Conservation (phyloP, 2,888 invertebrate species). For the Pachliopta kotzebuea region DNA sequence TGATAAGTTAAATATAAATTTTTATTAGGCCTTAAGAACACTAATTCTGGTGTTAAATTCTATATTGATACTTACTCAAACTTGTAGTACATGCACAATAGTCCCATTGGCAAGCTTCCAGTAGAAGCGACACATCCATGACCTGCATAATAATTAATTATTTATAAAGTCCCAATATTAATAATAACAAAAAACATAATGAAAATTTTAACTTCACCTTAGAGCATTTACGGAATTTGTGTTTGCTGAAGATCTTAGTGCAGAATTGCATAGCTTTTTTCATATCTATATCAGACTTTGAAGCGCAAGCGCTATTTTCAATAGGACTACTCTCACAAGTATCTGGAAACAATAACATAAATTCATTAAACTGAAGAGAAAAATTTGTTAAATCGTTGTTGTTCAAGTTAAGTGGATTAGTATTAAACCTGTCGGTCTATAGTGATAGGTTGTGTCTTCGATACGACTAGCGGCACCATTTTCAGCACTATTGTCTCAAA, state of each 20-base stretch:
- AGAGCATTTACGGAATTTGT: conserved; percentile 84
- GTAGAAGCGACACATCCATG: conserved; percentile 83
- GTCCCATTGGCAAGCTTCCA: conserved; percentile 89
- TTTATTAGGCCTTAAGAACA: too few relatives aligned
- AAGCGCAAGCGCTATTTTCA: conserved; percentile 72
- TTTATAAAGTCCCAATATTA: too few relatives aligned
- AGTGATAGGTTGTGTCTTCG: too few relatives aligned
- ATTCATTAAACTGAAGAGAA: too few relatives aligned
- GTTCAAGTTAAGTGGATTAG: too few relatives aligned
- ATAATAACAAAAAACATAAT: too few relatives aligned
- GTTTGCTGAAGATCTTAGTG: conserved; percentile 81
- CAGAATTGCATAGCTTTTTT: conserved; percentile 82
- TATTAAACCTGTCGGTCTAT: too few relatives aligned
- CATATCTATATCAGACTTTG: conserved; percentile 52
- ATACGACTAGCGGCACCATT: too few relatives aligned
- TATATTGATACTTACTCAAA: conserved; percentile 50
- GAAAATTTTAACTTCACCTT: conserved; percentile 48
- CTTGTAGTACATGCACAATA: conserved; percentile 85
- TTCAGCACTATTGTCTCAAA: too few relatives aligned
- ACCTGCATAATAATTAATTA: conserved; percentile 52
- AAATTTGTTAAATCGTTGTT: too few relatives aligned
- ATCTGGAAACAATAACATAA: conserved; percentile 52
- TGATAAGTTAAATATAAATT: too few relatives aligned
- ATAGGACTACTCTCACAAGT: conserved; percentile 77
- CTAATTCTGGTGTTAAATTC: too few relatives aligned